Conservation (phyloP, 2,113 vertebrate genomes). For the Hyperopisus bebe region DNA sequence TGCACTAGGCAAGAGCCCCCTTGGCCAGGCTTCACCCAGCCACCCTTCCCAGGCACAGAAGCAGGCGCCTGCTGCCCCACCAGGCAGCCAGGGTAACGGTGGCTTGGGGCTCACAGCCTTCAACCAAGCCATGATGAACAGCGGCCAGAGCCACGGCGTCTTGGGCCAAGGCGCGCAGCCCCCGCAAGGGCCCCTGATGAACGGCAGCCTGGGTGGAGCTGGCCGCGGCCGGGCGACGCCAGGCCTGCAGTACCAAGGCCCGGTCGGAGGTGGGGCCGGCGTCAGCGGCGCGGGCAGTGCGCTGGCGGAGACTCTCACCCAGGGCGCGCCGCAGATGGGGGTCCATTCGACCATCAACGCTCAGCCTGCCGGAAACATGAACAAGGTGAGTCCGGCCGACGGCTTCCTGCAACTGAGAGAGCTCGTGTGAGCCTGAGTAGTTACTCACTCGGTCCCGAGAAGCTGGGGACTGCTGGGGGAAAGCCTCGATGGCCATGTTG, state of each 20-base stretch:
- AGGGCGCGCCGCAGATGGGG: constrained; percentile 83
- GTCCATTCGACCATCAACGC: constrained; percentile 60
- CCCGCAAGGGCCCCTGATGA: constrained; percentile 85
- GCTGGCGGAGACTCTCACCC: constrained; percentile 86
- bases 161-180: constrained; percentile 74
- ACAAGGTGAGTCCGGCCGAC: constrained; percentile 74
- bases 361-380: constrained; percentile 80
- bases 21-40: constrained; percentile 77
- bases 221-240: constrained; percentile 78
- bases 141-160: constrained; percentile 77
- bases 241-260: constrained; percentile 78
- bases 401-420: background rate
- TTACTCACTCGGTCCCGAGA: background rate
- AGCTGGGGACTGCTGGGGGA: background rate
- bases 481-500: background rate
- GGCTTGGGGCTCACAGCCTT: constrained; percentile 86
- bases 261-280: constrained; percentile 60
- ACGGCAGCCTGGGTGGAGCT: constrained; percentile 81
- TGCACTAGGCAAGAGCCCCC: constrained; percentile 73
- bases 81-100: constrained; percentile 68
- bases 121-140: constrained; percentile 83
- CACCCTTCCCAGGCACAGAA: constrained; percentile 88
- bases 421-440: background rate
- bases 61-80: constrained; percentile 62
- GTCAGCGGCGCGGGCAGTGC: constrained; percentile 67